Percentiles rank a stretch among this genome's conserved stretches.
phyloP scores from a whole-genome alignment of 2,797 vertebrate species.

The Onychomys arenicola region DNA sequence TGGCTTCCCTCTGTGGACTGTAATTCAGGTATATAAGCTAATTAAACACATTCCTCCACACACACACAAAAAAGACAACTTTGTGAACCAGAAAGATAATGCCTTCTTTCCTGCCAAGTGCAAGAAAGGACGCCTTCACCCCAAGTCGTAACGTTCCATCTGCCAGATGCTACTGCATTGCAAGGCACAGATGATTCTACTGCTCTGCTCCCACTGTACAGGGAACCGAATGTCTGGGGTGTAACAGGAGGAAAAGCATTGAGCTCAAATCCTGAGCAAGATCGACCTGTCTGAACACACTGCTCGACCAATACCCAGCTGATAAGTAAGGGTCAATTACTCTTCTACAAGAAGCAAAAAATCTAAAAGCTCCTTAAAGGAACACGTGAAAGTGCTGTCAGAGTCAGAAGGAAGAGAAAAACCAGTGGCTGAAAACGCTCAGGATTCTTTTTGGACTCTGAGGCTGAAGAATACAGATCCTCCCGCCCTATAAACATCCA shows the following conservation, averaged over 20 bases:
- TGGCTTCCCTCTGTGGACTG: neutral
- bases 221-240: neutral
- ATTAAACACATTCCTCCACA: too few species aligned
- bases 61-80: conserved; percentile 61
- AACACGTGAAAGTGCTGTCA: neutral
- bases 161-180: conserved; percentile 36
- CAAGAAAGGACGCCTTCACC: conserved; percentile 32
- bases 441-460: neutral
- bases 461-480: neutral
- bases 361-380: neutral
- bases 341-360: conserved; percentile 16
- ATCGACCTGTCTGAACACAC: neutral
- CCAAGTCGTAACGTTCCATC: conserved; percentile 46
- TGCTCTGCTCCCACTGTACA: neutral
- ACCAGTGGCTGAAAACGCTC: neutral
- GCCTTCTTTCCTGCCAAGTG: conserved; percentile 67
- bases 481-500: neutral
- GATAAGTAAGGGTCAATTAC: neutral
- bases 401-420: neutral
- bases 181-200: conserved; percentile 48
- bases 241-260: neutral
- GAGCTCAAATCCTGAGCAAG: neutral
- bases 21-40: neutral
- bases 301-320: neutral
- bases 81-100: conserved; percentile 69